These are phyloP conservation scores for Darevskia mixta DNA, from an alignment of 2,797 vertebrate genomes.

Conservation along the genomic window DNA sequence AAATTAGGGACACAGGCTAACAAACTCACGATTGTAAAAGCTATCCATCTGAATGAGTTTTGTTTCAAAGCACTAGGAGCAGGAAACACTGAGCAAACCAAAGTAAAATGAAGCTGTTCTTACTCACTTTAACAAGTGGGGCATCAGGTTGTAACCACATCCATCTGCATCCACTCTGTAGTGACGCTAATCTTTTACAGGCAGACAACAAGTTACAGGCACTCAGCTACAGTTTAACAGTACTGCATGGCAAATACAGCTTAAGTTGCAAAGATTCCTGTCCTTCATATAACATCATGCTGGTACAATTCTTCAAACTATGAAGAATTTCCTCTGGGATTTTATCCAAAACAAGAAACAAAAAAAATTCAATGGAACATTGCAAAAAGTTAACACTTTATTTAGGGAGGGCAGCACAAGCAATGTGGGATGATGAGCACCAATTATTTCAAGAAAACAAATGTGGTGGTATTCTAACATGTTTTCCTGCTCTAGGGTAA, in stretches of 20 bases:
- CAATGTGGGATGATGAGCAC: not conserved
- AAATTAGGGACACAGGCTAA: not conserved
- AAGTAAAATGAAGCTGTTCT: conserved; percentile 42
- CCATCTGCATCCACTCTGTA: not conserved
- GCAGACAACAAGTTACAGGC: not conserved
- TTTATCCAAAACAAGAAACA: not conserved
- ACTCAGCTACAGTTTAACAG: not conserved
- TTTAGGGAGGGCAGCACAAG: conserved; percentile 7
- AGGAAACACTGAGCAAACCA: no score
- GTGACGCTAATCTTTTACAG: not conserved
- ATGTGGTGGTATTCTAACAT: conserved; percentile 11
- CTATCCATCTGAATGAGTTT: not conserved
- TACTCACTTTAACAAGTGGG: conserved; percentile 10
- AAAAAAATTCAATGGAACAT: not conserved
- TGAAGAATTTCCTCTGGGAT: not conserved
- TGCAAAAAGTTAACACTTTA: not conserved
- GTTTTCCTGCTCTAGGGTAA: conserved; percentile 50
- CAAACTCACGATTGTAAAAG: not conserved
- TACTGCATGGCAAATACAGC: not conserved
- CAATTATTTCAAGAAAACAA: conserved; percentile 24
- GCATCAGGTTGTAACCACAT: not conserved
- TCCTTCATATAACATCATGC: not conserved
- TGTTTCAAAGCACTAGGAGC: not conserved
- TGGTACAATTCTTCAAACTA: not conserved
- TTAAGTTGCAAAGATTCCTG: not conserved